Evolutionary conservation across 2,888 invertebrate species (phyloP).

Genomic region (Liopterus haemorrhoidalis): DNA sequence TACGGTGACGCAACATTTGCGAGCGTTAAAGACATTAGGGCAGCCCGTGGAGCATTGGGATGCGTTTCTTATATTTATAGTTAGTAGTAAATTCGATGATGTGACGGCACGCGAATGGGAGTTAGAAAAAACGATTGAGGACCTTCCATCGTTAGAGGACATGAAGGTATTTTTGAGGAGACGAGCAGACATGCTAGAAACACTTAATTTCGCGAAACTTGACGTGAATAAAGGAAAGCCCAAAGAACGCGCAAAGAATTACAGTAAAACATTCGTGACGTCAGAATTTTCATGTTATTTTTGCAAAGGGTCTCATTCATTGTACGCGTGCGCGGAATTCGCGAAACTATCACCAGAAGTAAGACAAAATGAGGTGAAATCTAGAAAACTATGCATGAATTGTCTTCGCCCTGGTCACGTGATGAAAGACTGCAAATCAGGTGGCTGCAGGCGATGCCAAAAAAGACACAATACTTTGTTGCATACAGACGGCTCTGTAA

Average conservation of each 20-base stretch:
- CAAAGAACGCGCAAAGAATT: too few relatives aligned
- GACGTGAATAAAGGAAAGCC: too few relatives aligned
- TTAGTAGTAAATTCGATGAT: too few relatives aligned
- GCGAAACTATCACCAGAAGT: not conserved
- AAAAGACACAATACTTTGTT: not conserved
- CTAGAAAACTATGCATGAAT: not conserved
- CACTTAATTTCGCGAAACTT: too few relatives aligned
- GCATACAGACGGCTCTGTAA: not conserved
- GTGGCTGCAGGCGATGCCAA: not conserved
- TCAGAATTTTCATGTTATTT: too few relatives aligned
- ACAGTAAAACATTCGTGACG: too few relatives aligned
- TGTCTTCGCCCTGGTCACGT: not conserved
- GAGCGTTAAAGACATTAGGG: constrained; percentile 29
- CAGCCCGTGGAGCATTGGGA: constrained; percentile 31
- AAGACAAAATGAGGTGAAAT: not conserved
- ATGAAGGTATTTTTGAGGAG: too few relatives aligned
- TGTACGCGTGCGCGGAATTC: not conserved
- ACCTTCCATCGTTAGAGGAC: too few relatives aligned
- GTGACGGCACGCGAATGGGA: too few relatives aligned
- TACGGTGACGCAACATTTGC: constrained; percentile 27
- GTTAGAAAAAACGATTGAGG: too few relatives aligned
- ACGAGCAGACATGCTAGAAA: too few relatives aligned
- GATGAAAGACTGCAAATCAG: not conserved
- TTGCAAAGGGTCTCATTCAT: constrained; percentile 3
- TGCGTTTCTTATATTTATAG: constrained; percentile 24